Base-by-base conservation (phyloP, 2,888 invertebrate species). In the Candidula unifasciata region DNA sequence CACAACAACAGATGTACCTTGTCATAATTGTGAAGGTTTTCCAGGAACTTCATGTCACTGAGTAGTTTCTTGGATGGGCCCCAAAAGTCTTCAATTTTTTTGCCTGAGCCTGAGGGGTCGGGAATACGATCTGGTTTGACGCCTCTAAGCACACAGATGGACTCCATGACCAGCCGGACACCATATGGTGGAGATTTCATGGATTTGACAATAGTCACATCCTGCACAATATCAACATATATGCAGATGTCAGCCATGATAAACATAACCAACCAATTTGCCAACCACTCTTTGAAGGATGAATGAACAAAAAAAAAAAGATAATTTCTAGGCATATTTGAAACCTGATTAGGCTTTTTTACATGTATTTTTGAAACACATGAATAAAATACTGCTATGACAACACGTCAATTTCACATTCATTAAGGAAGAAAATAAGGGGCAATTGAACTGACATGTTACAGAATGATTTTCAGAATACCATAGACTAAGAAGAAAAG, bases 51-150 rank as follows among this genome's bases (percentile, higher is more conserved):
- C 93, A 93, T 93, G 88, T 94, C 94, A 71, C 94, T 93, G 57
- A 94, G 89, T 88, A 94, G 89, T 86, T 90, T 91, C 89, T 94
- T 93, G 6, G 94, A 92, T 8, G 93, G 93, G 18, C 92, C 93
- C 94, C 94, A 94, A 90, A 88, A 94, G 79, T 94, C 94, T 83
- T 94, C 94, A 83, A 93, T 92, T 89, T 93, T 94, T 88, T 93
- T 94, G 33, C 94, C 94, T 24, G 92, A 89, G 21, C 94, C 94
- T 27, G 91, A 90, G 0, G 94, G 93, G 87, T 94, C 94, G 18
- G 93, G 93, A 64, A 94, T 88, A 81, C 93, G 88, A 74, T 94
- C 94, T 6, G 94, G 92, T 87, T 94, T 94, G 83, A 94, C 88
- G 16, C 93, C 94, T 86, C 92, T 93, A 64, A 94, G 88, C n/a